Percentiles rank a stretch among this genome's conserved stretches.
These are phyloP conservation scores for Peromyscus eremicus DNA, from an alignment of 2,797 vertebrate genomes.

Conservation along the genomic window DNA sequence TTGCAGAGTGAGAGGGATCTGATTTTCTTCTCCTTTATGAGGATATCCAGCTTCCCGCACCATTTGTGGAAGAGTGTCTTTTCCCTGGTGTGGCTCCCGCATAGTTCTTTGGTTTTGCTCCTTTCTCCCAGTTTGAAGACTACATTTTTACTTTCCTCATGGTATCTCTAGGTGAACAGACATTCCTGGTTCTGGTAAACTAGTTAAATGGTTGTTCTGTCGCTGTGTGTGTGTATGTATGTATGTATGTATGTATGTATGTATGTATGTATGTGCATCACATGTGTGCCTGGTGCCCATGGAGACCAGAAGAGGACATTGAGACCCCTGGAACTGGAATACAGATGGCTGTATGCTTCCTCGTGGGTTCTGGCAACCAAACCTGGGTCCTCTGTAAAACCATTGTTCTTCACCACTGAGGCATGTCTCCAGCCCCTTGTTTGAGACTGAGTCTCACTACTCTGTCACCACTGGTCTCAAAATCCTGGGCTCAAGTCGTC, in stretches of 20 bases:
- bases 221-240: neutral
- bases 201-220: neutral
- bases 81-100: neutral
- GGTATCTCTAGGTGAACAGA: slow-evolving; percentile 10
- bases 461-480: neutral
- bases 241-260: neutral
- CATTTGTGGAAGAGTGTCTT: neutral
- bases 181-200: neutral
- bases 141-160: slow-evolving; percentile 41
- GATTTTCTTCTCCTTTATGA: neutral
- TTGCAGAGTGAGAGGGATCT: neutral
- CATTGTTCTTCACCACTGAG: neutral
- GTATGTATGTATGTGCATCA: neutral
- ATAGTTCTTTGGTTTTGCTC: slow-evolving; percentile 35
- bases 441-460: neutral
- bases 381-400: neutral
- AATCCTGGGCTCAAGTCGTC: neutral
- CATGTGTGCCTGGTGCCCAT: neutral
- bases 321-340: too few relatives aligned
- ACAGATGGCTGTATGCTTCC: neutral
- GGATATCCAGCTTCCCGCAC: neutral
- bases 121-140: slow-evolving; percentile 6
- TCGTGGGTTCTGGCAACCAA: neutral
- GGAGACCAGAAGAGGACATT: neutral
- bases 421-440: neutral